Conservation (phyloP, 2,888 invertebrate species). For the Harmothoe impar region DNA sequence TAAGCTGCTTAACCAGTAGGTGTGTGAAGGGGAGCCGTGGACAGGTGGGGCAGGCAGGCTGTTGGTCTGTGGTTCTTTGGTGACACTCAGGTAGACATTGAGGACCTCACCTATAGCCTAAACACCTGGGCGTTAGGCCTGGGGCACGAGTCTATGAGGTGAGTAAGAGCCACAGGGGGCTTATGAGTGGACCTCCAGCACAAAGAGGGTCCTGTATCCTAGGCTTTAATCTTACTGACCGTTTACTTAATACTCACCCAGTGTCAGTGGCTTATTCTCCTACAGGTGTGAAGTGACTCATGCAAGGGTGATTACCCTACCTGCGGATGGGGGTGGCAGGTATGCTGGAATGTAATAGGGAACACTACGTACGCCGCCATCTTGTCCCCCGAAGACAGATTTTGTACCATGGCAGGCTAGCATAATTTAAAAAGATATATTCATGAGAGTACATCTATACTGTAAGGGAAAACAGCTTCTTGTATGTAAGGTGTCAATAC, state of each 20-base stretch:
- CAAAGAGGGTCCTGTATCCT: conserved; percentile 1
- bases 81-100: neutral
- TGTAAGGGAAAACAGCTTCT: too few species aligned
- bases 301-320: neutral
- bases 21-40: neutral
- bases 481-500: too few species aligned
- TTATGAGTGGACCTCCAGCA: neutral
- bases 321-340: too few species aligned
- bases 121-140: neutral
- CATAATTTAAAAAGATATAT: too few species aligned
- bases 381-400: too few species aligned
- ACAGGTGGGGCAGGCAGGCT: too few species aligned
- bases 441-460: too few species aligned
- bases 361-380: too few species aligned
- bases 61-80: neutral
- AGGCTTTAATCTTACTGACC: neutral
- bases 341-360: too few species aligned
- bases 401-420: too few species aligned
- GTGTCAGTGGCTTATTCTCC: neutral
- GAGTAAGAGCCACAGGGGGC: neutral
- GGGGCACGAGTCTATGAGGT: neutral
- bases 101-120: conserved; percentile 2
- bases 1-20: neutral
- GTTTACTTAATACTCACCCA: neutral
- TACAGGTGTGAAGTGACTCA: conserved; percentile 8